A percentile compares a stretch with the other conserved stretches of the same genome.
Conservation (phyloP, 1,140 invertebrate genomes). For the Drosophila truncata region DNA sequence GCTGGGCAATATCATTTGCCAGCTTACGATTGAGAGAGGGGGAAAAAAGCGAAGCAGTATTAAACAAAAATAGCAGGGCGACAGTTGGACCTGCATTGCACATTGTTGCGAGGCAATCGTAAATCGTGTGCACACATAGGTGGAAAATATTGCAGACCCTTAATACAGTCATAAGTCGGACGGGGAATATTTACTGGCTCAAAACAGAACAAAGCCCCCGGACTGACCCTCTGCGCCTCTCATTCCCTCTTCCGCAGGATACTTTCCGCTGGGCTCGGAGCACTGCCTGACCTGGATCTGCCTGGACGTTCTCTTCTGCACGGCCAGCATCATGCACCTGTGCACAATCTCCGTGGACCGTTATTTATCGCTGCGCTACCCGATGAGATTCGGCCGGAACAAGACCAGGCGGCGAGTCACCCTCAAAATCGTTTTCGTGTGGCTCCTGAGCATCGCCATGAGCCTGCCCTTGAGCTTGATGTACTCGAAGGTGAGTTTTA, state of each 20-base stretch:
- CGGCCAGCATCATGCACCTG: conserved; percentile 97
- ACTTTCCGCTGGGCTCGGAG: conserved; percentile 92
- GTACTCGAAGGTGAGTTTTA: conserved; percentile 91
- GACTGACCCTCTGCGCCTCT: neutral
- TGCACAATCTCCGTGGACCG: conserved; percentile 98
- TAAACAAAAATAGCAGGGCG: conserved; percentile 62
- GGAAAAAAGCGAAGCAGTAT: conserved; percentile 32
- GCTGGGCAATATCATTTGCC: conserved; percentile 48
- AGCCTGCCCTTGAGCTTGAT: conserved; percentile 94
- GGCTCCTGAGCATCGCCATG: conserved; percentile 95
- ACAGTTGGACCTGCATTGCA: conserved; percentile 59
- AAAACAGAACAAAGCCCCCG: conserved; percentile 4
- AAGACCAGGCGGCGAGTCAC: conserved; percentile 94
- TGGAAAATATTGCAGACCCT: conserved; percentile 63
- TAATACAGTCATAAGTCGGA: conserved; percentile 46
- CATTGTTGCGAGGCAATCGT: conserved; percentile 40
- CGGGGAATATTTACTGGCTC: conserved; percentile 33
- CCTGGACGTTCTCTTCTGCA: conserved; percentile 97
- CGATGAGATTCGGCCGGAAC: conserved; percentile 95
- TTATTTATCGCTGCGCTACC: conserved; percentile 93
- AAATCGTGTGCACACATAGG: conserved; percentile 34
- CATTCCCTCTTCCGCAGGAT: conserved; percentile 87
- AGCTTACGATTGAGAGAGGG: conserved; percentile 17
- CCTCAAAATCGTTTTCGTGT: conserved; percentile 95
- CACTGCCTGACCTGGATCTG: conserved; percentile 95